Evolutionary conservation across 2,888 invertebrate genomes (phyloP).

Genomic region (Cynaeus angustus): DNA sequence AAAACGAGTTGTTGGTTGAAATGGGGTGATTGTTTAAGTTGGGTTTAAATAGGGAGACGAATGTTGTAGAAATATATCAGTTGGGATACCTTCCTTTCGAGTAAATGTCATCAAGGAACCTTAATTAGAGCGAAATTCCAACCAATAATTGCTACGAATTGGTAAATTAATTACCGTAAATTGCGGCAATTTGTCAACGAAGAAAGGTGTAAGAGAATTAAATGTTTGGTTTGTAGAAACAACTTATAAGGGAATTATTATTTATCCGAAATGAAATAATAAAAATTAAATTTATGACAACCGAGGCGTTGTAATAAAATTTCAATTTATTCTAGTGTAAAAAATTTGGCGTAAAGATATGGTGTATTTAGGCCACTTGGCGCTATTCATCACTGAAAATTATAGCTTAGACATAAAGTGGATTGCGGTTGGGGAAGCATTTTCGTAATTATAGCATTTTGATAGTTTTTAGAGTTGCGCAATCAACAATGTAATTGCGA

Average conservation of each 20-base stretch:
- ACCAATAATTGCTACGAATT: slow-evolving; percentile 61
- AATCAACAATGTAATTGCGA: slow-evolving; percentile 21
- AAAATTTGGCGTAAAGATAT: slow-evolving; percentile 45
- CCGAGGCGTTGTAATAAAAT: slow-evolving; percentile 37
- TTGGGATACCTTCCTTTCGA: slow-evolving; percentile 24
- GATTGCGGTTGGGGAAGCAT: slow-evolving; percentile 27
- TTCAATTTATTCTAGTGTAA: slow-evolving; percentile 41
- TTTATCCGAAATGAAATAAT: slow-evolving; percentile 41
- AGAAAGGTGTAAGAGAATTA: slow-evolving; percentile 55
- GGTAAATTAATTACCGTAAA: slow-evolving; percentile 60
- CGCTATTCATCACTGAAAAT: slow-evolving; percentile 42
- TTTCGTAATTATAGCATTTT: slow-evolving; percentile 36
- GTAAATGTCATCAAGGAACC: slow-evolving; percentile 49
- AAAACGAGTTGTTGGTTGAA: slow-evolving; percentile 14
- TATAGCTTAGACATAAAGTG: slow-evolving; percentile 38
- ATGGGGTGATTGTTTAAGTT: slow-evolving; percentile 21
- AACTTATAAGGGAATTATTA: slow-evolving; percentile 29
- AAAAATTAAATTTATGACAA: slow-evolving; percentile 40
- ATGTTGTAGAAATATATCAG: slow-evolving; percentile 44
- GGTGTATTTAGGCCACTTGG: slow-evolving; percentile 43
- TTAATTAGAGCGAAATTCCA: slow-evolving; percentile 62
- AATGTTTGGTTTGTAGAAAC: slow-evolving; percentile 51
- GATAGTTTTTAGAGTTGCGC: slow-evolving; percentile 36
- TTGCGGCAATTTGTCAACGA: slow-evolving; percentile 58
- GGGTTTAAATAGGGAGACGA: slow-evolving; percentile 32